Percentiles rank a stretch among this genome's conserved stretches.
phyloP scores from a whole-genome alignment of 2,888 invertebrate genomes.

The Synergus laeviventris region DNA sequence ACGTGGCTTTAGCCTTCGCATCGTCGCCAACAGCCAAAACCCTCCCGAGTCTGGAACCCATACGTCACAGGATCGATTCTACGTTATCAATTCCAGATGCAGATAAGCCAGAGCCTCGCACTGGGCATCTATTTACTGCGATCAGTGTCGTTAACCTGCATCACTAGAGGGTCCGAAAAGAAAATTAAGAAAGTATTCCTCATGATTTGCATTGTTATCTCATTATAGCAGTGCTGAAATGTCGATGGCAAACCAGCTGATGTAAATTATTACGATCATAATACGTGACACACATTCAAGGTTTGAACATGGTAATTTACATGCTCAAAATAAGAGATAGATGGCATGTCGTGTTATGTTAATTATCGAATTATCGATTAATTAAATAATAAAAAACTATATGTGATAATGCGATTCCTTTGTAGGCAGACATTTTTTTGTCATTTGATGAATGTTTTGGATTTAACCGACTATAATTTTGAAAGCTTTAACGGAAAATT shows the following conservation, averaged over 20 bases:
- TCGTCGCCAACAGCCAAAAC: constrained; percentile 46
- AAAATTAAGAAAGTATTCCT: not conserved
- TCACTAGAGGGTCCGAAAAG: not conserved
- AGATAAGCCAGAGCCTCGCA: constrained; percentile 63
- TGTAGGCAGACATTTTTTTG: not conserved
- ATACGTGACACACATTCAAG: too few relatives aligned
- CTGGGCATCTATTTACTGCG: constrained; percentile 50
- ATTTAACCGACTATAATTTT: not conserved
- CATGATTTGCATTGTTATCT: not conserved
- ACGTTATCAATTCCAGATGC: constrained; percentile 67
- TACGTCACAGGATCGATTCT: constrained; percentile 64
- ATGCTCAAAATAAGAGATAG: too few relatives aligned
- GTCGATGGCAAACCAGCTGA: not conserved
- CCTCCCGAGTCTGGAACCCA: constrained; percentile 50
- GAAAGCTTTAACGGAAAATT: not conserved
- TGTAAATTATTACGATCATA: too few relatives aligned
- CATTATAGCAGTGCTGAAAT: not conserved
- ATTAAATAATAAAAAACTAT: too few relatives aligned
- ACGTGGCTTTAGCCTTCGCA: constrained; percentile 52
- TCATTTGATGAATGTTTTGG: not conserved
- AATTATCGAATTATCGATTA: too few relatives aligned
- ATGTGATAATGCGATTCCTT: too few relatives aligned
- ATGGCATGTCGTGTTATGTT: too few relatives aligned
- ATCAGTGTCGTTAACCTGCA: constrained; percentile 49
- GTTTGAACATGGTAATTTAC: too few relatives aligned